Conservation (phyloP, 2,797 vertebrate species). For the Paratrypauchen microcephalus region DNA sequence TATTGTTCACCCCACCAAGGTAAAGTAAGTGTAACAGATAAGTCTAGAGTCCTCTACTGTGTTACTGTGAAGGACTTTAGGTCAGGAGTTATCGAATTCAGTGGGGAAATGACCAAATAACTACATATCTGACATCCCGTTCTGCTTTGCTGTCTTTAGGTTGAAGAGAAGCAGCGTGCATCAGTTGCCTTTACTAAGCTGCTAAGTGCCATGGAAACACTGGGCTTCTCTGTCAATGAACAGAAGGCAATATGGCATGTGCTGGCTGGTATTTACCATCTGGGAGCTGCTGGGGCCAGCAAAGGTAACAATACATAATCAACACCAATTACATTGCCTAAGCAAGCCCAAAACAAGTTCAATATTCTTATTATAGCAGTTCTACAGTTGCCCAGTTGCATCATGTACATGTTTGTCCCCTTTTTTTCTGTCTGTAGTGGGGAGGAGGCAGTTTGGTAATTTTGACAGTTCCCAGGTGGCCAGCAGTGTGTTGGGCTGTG, state of each 20-base stretch:
- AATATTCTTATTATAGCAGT: neutral
- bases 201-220: constrained; percentile 83
- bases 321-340: constrained; percentile 16
- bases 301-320: constrained; percentile 79
- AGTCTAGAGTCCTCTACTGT: neutral
- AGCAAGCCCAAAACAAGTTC: neutral
- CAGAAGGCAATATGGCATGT: constrained; percentile 88
- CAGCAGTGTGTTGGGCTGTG: constrained; percentile 85
- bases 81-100: constrained; percentile 34
- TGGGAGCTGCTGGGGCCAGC: constrained; percentile 89
- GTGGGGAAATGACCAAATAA: constrained; percentile 17
- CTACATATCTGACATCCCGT: neutral
- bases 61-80: constrained; percentile 2
- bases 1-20: constrained; percentile 83
- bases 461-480: constrained; percentile 85
- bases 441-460: constrained; percentile 90
- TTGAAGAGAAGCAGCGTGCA: constrained; percentile 90
- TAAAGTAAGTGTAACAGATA: constrained; percentile 46
- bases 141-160: constrained; percentile 62
- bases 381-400: neutral
- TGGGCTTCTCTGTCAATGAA: constrained; percentile 81
- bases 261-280: constrained; percentile 89
- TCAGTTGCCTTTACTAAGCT: constrained; percentile 82
- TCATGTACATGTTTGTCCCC: neutral
- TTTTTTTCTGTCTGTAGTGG: constrained; percentile 76